Conservation (phyloP, 2,113 vertebrate species). For the Aplodontia rufa region DNA sequence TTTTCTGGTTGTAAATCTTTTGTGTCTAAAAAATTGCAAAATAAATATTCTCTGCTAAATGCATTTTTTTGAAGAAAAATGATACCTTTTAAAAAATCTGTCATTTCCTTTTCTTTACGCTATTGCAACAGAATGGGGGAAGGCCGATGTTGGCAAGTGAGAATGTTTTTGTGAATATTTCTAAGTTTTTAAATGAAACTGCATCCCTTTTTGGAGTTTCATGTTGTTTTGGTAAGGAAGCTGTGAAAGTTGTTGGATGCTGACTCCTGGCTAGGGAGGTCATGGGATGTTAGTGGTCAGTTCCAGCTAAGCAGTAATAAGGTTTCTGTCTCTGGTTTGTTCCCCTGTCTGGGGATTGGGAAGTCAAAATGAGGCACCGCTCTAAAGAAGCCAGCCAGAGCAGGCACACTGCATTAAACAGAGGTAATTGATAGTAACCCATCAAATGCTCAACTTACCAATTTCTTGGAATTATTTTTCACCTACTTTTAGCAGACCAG, state of each 20-base stretch:
- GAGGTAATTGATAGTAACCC: not conserved
- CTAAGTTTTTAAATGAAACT: constrained; percentile 60
- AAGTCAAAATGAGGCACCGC: not conserved
- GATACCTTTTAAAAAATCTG: not conserved
- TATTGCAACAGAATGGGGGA: constrained; percentile 36
- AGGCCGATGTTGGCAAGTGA: constrained; percentile 56
- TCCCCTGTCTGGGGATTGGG: not conserved
- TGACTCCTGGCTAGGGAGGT: not conserved
- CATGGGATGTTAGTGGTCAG: not conserved
- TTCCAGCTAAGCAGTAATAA: not conserved
- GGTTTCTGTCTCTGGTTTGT: not conserved
- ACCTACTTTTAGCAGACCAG: not conserved
- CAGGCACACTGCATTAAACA: not conserved
- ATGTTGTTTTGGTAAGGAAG: constrained; percentile 53
- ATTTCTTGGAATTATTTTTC: not conserved
- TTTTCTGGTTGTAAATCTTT: constrained; percentile 42
- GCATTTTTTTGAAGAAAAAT: constrained; percentile 65
- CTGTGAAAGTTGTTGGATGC: not conserved
- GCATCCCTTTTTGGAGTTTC: constrained; percentile 43
- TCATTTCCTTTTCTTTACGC: constrained; percentile 48
- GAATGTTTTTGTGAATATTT: constrained; percentile 74
- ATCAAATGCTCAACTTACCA: not conserved
- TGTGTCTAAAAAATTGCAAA: constrained; percentile 29
- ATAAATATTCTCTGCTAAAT: constrained; percentile 39
- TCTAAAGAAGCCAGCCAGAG: not conserved